Conservation (phyloP, 2,888 invertebrate genomes). For the Nemotelus nigrinus region DNA sequence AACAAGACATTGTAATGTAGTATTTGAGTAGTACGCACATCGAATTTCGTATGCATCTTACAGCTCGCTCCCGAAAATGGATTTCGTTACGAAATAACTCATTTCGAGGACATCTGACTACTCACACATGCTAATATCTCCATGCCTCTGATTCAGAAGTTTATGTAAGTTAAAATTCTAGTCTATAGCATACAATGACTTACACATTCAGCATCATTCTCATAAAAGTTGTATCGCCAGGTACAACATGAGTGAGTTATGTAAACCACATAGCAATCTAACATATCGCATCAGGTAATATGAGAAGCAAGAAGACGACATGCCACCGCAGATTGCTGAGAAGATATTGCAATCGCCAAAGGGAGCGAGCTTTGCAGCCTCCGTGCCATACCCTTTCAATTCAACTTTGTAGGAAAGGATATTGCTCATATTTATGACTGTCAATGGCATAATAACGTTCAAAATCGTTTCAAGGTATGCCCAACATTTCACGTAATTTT, state of each 20-base stretch:
- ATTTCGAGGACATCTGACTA: too few relatives aligned
- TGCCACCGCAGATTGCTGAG: not conserved
- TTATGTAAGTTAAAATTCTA: too few relatives aligned
- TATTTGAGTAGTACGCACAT: too few relatives aligned
- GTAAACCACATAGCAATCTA: not conserved
- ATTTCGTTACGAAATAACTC: too few relatives aligned
- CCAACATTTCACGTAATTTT: constrained; percentile 24
- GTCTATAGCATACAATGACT: too few relatives aligned
- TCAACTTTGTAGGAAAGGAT: not conserved
- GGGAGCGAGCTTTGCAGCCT: not conserved
- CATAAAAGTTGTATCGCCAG: too few relatives aligned
- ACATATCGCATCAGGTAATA: not conserved
- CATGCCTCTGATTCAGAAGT: too few relatives aligned
- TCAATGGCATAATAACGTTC: constrained; percentile 33
- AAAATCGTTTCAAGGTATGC: constrained; percentile 37
- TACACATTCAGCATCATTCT: too few relatives aligned
- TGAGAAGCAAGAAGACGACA: not conserved
- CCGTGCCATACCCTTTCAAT: not conserved
- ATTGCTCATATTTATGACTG: constrained; percentile 37
- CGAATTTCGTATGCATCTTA: too few relatives aligned
- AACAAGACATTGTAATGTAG: too few relatives aligned
- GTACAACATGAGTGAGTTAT: not conserved
- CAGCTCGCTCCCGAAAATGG: too few relatives aligned
- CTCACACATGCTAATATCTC: too few relatives aligned
- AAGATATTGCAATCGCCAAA: not conserved